These are phyloP conservation scores for Agraylea sexmaculata DNA, from an alignment of 1,140 invertebrate species.

Conservation along the genomic window DNA sequence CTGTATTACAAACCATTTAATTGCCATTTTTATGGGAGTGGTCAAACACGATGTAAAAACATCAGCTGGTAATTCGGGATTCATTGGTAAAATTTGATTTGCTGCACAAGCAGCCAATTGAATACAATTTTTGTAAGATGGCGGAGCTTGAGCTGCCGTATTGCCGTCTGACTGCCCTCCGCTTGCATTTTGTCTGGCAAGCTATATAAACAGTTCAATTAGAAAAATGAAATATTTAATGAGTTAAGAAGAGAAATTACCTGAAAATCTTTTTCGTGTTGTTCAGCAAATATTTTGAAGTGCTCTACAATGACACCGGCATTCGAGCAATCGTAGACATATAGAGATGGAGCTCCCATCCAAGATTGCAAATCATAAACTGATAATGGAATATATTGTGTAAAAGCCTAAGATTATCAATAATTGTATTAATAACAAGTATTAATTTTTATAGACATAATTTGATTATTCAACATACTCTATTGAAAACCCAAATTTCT, in stretches of 20 bases:
- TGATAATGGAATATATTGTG: conserved; percentile 97
- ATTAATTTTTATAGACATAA: conserved; percentile 4
- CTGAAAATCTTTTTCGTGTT: conserved; percentile 81
- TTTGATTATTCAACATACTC: conserved; percentile 42
- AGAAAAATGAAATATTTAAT: not conserved
- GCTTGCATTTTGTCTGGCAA: conserved; percentile 12
- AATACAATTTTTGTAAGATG: conserved; percentile 82
- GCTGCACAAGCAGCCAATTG: conserved; percentile 89
- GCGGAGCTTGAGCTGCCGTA: conserved; percentile 23
- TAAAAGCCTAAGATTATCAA: conserved; percentile 64
- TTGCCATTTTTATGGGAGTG: conserved; percentile 93
- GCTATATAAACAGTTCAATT: conserved; percentile 5
- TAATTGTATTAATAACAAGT: conserved; percentile 8
- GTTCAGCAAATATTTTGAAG: conserved; percentile 83
- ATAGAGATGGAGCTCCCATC: conserved; percentile 98
- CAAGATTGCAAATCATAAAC: conserved; percentile 97
- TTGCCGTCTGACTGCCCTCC: conserved; percentile 2
- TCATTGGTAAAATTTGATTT: conserved; percentile 91
- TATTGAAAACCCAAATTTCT: conserved; percentile 99
- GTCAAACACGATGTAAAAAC: conserved; percentile 96
- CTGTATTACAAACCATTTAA: conserved; percentile 89
- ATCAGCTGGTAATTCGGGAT: conserved; percentile 96
- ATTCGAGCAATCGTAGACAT: conserved; percentile 98
- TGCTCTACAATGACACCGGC: conserved; percentile 92
- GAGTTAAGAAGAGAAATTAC: conserved; percentile 30